A percentile compares a stretch with the other conserved stretches of the same genome.
phyloP scores from a whole-genome alignment of 1,140 invertebrate genomes.

The Stegodyphus dumicola region DNA sequence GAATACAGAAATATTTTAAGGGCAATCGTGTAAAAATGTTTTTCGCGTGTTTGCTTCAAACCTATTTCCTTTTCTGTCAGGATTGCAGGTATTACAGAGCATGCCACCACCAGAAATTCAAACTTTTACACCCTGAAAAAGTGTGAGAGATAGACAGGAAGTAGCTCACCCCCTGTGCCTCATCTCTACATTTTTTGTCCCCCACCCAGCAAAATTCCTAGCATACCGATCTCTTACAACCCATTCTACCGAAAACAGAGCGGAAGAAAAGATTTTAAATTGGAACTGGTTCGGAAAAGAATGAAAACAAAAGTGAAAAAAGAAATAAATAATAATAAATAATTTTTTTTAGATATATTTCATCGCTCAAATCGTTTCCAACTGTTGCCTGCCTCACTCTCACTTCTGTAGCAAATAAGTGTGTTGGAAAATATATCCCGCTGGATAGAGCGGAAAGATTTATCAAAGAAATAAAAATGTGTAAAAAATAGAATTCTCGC shows the following conservation, averaged over 20 bases:
- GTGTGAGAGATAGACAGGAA: background rate
- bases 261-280: background rate
- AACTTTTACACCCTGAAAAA: background rate
- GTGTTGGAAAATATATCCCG: background rate
- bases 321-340: no score
- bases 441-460: background rate
- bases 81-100: background rate
- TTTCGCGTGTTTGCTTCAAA: no score
- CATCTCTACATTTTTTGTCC: background rate
- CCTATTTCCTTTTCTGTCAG: no score
- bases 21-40: no score
- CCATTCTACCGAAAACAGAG: background rate
- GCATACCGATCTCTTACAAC: no score
- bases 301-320: background rate
- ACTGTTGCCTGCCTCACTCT: background rate
- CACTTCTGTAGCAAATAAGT: background rate
- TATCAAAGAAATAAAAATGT: background rate
- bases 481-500: background rate
- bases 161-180: background rate
- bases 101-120: background rate
- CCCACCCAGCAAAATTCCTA: no score
- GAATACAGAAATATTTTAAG: no score
- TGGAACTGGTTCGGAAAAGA: background rate
- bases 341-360: background rate
- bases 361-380: background rate